Base-by-base conservation (phyloP, 1,140 invertebrate genomes). In the Apis laboriosa region DNA sequence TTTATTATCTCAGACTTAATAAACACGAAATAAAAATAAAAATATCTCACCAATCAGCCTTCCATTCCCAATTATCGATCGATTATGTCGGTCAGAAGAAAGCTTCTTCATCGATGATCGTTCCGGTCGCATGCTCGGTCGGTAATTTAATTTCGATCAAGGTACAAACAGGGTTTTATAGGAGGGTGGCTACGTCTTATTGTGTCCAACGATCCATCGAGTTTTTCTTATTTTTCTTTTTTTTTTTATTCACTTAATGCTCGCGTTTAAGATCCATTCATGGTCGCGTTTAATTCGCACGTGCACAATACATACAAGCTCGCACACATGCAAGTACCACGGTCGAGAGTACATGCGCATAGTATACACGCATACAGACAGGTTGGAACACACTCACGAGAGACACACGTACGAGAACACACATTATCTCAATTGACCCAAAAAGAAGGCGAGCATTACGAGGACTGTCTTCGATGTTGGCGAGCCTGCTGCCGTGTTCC, bases 401-500 rank as follows among this genome's bases (percentile, higher is more conserved):
- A 5, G 34, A 43, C 34, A 43, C 56, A 80, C 70, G 82, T 71
- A 78, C 56, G 68, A 68, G 73, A 86, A 79, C 88, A 85, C 92
- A 94, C 90, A 94, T 94, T 94, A 94, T 93, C 93, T 94, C 90
- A 94, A 87, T 86, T 93, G 92, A 86, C 92, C 91, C 71, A 94
- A 90, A 82, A 94, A 90, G 84, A 94, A 93, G 80, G 91, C 93
- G 78, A 94, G 90, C 84, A 90, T 88, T 66, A 93, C 78, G 60
- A 94, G 92, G 81, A 94, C 92, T 77, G 93, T 93, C 79, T 92
- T 91, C 72, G 92, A 93, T 78, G 92, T 92, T 66, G 93, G 93
- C 83, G 90, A 92, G 79, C 93, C 92, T 51, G 92, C 92, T 70
- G 93, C 93, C 77, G 93, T 94, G 86, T 94, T 95, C 53, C 97